Conservation (phyloP, 2,888 invertebrate species). For the Cremastinae sp. region DNA sequence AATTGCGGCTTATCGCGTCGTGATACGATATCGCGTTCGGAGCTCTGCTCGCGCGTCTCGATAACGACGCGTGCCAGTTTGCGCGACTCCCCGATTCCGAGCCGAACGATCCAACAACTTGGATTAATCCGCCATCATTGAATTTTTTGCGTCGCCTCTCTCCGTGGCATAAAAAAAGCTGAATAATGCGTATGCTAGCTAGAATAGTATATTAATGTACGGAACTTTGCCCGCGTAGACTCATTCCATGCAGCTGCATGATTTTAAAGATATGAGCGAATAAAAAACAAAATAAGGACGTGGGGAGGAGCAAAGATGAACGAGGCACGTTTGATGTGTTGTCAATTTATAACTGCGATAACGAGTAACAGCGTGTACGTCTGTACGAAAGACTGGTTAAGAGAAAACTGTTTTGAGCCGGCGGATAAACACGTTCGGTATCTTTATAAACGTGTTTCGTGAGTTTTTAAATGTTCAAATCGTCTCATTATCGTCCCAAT, state of each 20-base stretch:
- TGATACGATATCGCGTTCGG: conserved; percentile 51
- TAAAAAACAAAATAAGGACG: not conserved
- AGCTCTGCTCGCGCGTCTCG: conserved; percentile 29
- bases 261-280: not conserved
- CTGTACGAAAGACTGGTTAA: conserved; percentile 75
- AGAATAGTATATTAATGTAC: too few species aligned
- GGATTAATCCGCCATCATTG: not conserved
- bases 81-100: conserved; percentile 29
- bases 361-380: conserved; percentile 77
- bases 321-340: conserved; percentile 73
- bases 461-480: conserved; percentile 59
- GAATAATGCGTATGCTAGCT: not conserved
- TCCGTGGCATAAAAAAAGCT: too few species aligned
- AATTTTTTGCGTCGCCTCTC: not conserved
- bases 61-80: conserved; percentile 44
- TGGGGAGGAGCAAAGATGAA: conserved; percentile 68
- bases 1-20: conserved; percentile 49
- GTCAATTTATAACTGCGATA: conserved; percentile 76
- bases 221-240: too few species aligned
- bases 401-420: conserved; percentile 71
- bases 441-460: conserved; percentile 68
- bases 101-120: too few species aligned
- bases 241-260: too few species aligned
- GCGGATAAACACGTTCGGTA: conserved; percentile 64
- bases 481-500: not conserved